Conservation (phyloP, 2,888 invertebrate genomes). For the Sphaeridia pumilis region DNA sequence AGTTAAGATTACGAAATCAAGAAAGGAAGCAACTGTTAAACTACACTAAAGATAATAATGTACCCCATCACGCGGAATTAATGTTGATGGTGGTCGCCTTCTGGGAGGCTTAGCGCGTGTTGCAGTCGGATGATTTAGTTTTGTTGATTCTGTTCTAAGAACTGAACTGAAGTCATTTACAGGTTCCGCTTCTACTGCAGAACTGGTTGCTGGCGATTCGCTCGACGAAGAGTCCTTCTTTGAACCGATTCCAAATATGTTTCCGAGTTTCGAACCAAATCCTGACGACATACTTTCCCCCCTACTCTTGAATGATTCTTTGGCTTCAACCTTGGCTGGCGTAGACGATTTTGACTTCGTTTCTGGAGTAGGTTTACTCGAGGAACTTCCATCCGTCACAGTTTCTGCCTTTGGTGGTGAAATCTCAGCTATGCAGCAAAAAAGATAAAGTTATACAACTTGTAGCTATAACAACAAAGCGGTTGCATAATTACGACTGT, state of each 20-base stretch:
- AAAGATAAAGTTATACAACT: too few relatives aligned
- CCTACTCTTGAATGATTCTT: slow-evolving; percentile 14
- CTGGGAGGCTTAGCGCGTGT: slow-evolving; percentile 53
- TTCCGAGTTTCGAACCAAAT: background rate
- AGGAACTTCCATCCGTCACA: slow-evolving; percentile 6
- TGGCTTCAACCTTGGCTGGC: slow-evolving; percentile 13
- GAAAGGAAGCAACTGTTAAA: too few relatives aligned
- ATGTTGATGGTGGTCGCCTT: slow-evolving; percentile 52
- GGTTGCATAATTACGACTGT: too few relatives aligned
- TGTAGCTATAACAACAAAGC: too few relatives aligned
- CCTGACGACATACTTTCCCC: slow-evolving; percentile 13
- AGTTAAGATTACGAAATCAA: background rate
- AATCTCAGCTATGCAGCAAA: too few relatives aligned
- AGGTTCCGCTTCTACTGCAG: background rate
- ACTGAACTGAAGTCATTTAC: slow-evolving; percentile 41
- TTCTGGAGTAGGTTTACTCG: slow-evolving; percentile 16
- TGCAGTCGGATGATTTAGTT: slow-evolving; percentile 45
- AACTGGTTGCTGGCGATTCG: background rate
- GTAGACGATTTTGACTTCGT: slow-evolving; percentile 1
- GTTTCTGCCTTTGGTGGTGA: too few relatives aligned
- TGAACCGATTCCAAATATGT: background rate
- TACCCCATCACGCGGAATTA: slow-evolving; percentile 39
- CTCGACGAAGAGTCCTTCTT: slow-evolving; percentile 4
- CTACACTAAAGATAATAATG: slow-evolving; percentile 1
- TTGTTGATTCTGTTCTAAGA: slow-evolving; percentile 42